Percentiles rank a stretch among this genome's conserved stretches.
Evolutionary conservation across 2,113 vertebrate species (phyloP).

Genomic region (Paramisgurnus dabryanus): DNA sequence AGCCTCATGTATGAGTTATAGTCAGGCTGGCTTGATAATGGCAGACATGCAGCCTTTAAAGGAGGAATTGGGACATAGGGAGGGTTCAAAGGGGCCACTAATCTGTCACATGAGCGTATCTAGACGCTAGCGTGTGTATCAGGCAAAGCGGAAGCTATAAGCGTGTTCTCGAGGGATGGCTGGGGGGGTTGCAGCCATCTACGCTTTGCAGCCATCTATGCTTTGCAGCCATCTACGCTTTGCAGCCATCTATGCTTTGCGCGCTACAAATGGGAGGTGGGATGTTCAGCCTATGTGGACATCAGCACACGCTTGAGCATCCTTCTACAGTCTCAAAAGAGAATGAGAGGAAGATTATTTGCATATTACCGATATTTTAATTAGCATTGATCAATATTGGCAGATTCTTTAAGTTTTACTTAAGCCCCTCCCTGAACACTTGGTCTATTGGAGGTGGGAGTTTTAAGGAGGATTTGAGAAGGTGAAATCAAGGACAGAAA

Average conservation of each 20-base stretch:
- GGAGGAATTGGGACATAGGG: constrained; percentile 16
- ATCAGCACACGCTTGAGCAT: constrained; percentile 30
- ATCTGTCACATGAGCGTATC: constrained; percentile 31
- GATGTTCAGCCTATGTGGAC: constrained; percentile 48
- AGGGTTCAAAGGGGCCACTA: constrained; percentile 34
- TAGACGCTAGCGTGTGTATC: constrained; percentile 29
- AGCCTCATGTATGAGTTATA: constrained; percentile 57
- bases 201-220: background rate
- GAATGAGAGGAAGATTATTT: background rate
- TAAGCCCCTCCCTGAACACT: no score
- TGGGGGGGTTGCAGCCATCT: constrained; percentile 35
- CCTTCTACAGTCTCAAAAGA: constrained; percentile 3
- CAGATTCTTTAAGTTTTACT: constrained; percentile 1
- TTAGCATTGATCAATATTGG: background rate
- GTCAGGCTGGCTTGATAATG: constrained; percentile 30
- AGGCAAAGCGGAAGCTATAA: constrained; percentile 31
- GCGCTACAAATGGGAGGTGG: constrained; percentile 57
- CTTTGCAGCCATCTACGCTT: background rate
- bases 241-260: constrained; percentile 27
- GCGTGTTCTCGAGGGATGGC: constrained; percentile 49
- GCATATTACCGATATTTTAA: background rate
- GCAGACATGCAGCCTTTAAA: constrained; percentile 26
- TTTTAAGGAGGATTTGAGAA: constrained; percentile 35
- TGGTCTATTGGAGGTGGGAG: constrained; percentile 31
- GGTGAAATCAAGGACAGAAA: constrained; percentile 45